Evolutionary conservation across 2,797 vertebrate species (phyloP).

Genomic region (Bovichtus variegatus): DNA sequence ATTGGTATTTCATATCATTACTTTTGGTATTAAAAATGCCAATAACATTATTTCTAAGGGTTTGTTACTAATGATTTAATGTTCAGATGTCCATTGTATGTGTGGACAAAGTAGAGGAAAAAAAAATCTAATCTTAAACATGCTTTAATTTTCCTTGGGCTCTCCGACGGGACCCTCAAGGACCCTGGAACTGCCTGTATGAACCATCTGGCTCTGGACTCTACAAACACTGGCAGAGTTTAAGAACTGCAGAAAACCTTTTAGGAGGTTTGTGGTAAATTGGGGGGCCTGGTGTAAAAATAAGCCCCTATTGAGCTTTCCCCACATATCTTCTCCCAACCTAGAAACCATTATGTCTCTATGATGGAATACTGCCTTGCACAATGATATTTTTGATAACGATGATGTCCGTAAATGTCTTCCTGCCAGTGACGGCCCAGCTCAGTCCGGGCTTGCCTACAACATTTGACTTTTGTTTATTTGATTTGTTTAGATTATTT

Average conservation of each 20-base stretch:
- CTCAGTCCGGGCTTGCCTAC: background rate
- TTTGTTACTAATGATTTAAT: background rate
- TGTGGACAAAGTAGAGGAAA: background rate
- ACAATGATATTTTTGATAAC: background rate
- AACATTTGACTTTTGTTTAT: too few species aligned
- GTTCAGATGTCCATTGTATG: background rate
- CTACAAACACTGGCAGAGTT: background rate
- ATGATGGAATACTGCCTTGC: too few species aligned
- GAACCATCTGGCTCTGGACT: background rate
- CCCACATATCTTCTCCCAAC: background rate
- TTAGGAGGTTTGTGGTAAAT: too few species aligned
- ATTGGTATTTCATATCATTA: too few species aligned
- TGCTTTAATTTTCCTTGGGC: background rate
- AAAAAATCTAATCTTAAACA: background rate
- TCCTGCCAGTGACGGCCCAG: background rate
- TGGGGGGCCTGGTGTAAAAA: background rate
- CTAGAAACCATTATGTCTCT: background rate
- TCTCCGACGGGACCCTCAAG: background rate
- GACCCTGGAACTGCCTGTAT: background rate
- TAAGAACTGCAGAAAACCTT: background rate
- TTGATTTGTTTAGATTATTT: too few species aligned
- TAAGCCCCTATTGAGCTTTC: background rate
- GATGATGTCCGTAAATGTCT: background rate
- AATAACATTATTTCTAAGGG: background rate
- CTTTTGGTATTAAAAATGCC: constrained; percentile 4